Percentiles rank a stretch among this genome's conserved stretches.
phyloP scores from a whole-genome alignment of 2,797 vertebrate genomes.

The Macrochelys suwanniensis region DNA sequence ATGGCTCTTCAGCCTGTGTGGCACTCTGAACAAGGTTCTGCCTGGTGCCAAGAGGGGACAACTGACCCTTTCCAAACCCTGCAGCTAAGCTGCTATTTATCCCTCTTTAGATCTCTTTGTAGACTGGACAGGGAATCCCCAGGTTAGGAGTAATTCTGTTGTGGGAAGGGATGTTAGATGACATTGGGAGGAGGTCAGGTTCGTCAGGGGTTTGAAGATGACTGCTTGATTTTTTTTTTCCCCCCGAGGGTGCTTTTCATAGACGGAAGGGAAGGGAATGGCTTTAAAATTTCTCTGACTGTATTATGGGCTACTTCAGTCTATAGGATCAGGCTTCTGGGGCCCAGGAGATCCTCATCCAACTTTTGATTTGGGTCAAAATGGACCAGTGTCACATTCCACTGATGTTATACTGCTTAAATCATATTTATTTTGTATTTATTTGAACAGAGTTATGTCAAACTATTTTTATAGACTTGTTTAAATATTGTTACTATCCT shows the following conservation, averaged over 20 bases:
- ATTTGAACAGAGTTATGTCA: conserved; percentile 85
- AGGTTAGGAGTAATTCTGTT: conserved; percentile 12
- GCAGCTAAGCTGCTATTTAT: conserved; percentile 53
- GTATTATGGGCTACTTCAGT: conserved; percentile 47
- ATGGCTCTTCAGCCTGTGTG: conserved; percentile 41
- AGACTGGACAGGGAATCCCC: not conserved
- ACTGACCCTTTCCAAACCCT: conserved; percentile 30
- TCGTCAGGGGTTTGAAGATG: not conserved
- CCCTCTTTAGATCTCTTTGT: conserved; percentile 67
- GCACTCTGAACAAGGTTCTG: conserved; percentile 57
- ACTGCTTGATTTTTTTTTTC: conserved; percentile 40
- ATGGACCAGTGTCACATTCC: conserved; percentile 84
- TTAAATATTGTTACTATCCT: conserved; percentile 83
- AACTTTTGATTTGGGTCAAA: conserved; percentile 49
- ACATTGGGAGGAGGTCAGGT: conserved; percentile 10
- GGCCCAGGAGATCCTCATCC: conserved; percentile 42
- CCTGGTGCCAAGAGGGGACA: conserved; percentile 17
- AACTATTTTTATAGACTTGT: conserved; percentile 88
- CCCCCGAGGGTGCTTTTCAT: conserved; percentile 53
- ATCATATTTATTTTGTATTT: conserved; percentile 90
- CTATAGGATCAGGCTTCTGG: conserved; percentile 37
- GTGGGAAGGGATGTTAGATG: conserved; percentile 25
- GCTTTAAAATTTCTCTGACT: conserved; percentile 53
- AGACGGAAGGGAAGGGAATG: conserved; percentile 37
- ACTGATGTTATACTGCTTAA: conserved; percentile 79